Percentiles rank a stretch among this genome's conserved stretches.
phyloP scores from a whole-genome alignment of 92 coral and sea anemone species.

The Diadumene lineata region DNA sequence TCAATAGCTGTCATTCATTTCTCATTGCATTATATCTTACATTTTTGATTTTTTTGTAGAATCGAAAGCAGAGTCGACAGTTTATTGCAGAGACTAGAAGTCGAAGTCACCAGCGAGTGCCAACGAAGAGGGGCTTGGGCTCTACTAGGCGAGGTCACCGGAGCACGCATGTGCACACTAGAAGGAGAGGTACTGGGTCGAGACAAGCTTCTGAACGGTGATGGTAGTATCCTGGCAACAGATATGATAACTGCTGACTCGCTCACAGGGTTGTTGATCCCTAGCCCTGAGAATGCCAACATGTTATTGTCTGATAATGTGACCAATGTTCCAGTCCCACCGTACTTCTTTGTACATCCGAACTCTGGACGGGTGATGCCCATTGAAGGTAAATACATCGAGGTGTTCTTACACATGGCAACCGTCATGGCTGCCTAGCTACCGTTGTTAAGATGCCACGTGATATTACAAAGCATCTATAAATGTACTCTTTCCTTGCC shows the following conservation, averaged over 20 bases:
- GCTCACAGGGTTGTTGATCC: conserved; percentile 84
- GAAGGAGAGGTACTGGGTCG: conserved; percentile 85
- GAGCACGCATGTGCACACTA: conserved; percentile 83
- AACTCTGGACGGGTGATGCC: conserved; percentile 91
- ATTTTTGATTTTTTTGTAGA: conserved; percentile 30
- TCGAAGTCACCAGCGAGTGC: conserved; percentile 94
- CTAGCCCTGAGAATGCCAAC: conserved; percentile 78
- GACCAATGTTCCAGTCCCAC: conserved; percentile 88
- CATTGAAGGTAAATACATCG: conserved; percentile 74
- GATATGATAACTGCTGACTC: conserved; percentile 72
- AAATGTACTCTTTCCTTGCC: too few relatives aligned
- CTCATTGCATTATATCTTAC: neutral
- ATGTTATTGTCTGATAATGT: conserved; percentile 92
- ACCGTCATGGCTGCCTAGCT: too few relatives aligned
- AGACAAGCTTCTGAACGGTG: conserved; percentile 74
- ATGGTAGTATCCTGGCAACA: conserved; percentile 70
- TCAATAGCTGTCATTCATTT: neutral
- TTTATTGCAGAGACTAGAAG: conserved; percentile 79
- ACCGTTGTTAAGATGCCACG: too few relatives aligned
- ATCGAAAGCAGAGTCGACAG: conserved; percentile 90
- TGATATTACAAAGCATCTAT: too few relatives aligned
- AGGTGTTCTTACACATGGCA: too few relatives aligned
- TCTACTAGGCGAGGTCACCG: conserved; percentile 84
- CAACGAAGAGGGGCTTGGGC: conserved; percentile 98
- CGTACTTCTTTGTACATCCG: conserved; percentile 88